A percentile compares a stretch with the other conserved stretches of the same genome.
These are phyloP conservation scores for Drosophila hawaiiensis DNA, from an alignment of 2,888 invertebrate genomes.

Conservation along the genomic window DNA sequence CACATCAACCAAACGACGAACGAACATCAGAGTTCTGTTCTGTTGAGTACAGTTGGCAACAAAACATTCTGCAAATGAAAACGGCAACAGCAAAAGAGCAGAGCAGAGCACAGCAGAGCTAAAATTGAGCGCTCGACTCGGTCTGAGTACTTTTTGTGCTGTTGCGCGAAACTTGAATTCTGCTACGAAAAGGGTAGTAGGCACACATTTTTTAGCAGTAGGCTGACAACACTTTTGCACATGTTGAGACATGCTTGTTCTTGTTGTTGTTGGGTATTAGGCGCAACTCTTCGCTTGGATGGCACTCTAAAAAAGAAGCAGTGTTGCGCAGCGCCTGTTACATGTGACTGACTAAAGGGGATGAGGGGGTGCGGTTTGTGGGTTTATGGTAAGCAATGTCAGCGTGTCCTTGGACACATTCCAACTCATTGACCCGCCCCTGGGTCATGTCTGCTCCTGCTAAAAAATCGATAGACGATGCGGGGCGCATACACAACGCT, in stretches of 20 bases:
- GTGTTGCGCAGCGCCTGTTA: slow-evolving; percentile 51
- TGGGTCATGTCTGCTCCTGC: slow-evolving; percentile 34
- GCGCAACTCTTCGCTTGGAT: slow-evolving; percentile 38
- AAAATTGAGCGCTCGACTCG: slow-evolving; percentile 34
- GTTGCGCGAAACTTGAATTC: slow-evolving; percentile 40
- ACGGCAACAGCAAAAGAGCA: slow-evolving; percentile 45
- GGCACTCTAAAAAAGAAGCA: slow-evolving; percentile 8
- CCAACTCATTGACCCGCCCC: slow-evolving; percentile 60
- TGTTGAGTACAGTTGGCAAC: slow-evolving; percentile 81
- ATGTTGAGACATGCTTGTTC: slow-evolving; percentile 22
- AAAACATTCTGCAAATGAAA: slow-evolving; percentile 77
- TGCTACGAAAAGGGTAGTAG: slow-evolving; percentile 58
- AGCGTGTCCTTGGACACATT: slow-evolving; percentile 69
- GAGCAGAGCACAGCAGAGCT: slow-evolving; percentile 22
- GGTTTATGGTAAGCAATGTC: slow-evolving; percentile 39
- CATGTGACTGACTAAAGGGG: slow-evolving; percentile 5
- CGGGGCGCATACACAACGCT: slow-evolving; percentile 27
- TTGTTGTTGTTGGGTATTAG: slow-evolving; percentile 43
- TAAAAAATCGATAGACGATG: slow-evolving; percentile 62
- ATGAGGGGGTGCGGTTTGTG: not conserved
- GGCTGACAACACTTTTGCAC: slow-evolving; percentile 6
- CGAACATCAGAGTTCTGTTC: slow-evolving; percentile 22
- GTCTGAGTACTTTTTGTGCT: slow-evolving; percentile 44
- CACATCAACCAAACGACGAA: slow-evolving; percentile 38
- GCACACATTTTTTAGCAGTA: slow-evolving; percentile 22